Percentiles rank a stretch among this genome's conserved stretches.
Evolutionary conservation across 1,140 invertebrate species (phyloP).

Genomic region (Caenorhabditis remanei): DNA sequence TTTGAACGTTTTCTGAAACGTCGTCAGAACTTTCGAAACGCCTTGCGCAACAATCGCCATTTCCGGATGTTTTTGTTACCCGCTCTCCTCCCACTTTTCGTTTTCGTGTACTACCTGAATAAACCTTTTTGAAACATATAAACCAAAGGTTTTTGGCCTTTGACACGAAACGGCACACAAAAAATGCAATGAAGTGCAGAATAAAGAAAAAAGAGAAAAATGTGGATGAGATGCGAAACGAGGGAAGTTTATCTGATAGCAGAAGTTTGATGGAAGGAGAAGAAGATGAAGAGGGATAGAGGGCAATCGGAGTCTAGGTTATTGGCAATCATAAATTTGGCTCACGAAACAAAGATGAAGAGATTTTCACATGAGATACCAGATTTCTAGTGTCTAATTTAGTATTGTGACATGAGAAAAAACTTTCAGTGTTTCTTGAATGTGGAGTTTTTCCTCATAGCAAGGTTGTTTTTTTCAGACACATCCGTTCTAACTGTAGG

Average conservation of each 20-base stretch:
- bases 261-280: constrained; percentile 1
- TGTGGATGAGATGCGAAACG: neutral
- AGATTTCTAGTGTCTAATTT: neutral
- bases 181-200: constrained; percentile 18
- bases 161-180: neutral
- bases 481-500: no score
- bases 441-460: no score
- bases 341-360: constrained; percentile 17
- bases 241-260: constrained; percentile 18
- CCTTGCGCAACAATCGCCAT: constrained; percentile 53
- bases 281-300: neutral
- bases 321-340: constrained; percentile 45
- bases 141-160: neutral
- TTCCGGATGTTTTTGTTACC: constrained; percentile 47
- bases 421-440: neutral
- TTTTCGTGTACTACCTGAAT: constrained; percentile 37
- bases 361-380: constrained; percentile 31
- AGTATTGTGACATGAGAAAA: neutral
- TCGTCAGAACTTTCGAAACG: constrained; percentile 31
- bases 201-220: constrained; percentile 20
- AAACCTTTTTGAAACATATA: neutral
- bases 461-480: no score
- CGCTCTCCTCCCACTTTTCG: constrained; percentile 4
- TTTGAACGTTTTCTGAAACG: constrained; percentile 53
- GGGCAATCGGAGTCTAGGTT: constrained; percentile 33